Percentiles rank a stretch among this genome's conserved stretches.
Evolutionary conservation across 2,888 invertebrate genomes (phyloP).

Genomic region (Meiosimyza decipiens): DNA sequence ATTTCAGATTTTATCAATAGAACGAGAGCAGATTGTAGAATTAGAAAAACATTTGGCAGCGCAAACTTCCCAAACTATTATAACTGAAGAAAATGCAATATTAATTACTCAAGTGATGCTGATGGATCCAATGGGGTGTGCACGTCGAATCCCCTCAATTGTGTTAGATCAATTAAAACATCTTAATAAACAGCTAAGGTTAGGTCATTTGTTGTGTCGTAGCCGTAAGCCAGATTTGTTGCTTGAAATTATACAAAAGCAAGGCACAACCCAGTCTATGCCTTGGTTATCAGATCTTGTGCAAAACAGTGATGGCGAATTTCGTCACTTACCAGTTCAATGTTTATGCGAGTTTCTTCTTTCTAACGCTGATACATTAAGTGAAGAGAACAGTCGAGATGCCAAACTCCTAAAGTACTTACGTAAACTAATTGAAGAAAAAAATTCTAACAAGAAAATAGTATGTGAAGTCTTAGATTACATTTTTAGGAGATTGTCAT

Average conservation of each 20-base stretch:
- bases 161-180: slow-evolving; percentile 84
- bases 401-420: slow-evolving; percentile 75
- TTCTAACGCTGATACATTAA: slow-evolving; percentile 74
- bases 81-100: slow-evolving; percentile 90
- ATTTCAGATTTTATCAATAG: slow-evolving; percentile 71
- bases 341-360: slow-evolving; percentile 96
- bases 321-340: slow-evolving; percentile 92
- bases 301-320: slow-evolving; percentile 82
- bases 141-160: slow-evolving; percentile 81
- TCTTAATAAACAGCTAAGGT: slow-evolving; percentile 80
- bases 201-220: slow-evolving; percentile 90
- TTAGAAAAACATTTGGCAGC: slow-evolving; percentile 94
- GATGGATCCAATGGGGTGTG: slow-evolving; percentile 86
- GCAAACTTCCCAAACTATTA: slow-evolving; percentile 85
- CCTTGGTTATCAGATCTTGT: slow-evolving; percentile 96
- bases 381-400: slow-evolving; percentile 75
- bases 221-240: slow-evolving; percentile 92
- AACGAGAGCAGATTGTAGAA: slow-evolving; percentile 83
- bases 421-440: slow-evolving; percentile 69
- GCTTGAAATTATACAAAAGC: slow-evolving; percentile 89
- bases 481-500: slow-evolving; percentile 85
- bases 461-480: slow-evolving; percentile 87
- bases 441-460: slow-evolving; percentile 70
- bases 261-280: slow-evolving; percentile 92
- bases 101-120: slow-evolving; percentile 86